Conservation (phyloP, 2,888 invertebrate genomes). For the Lepidocyrtinus sp. region DNA sequence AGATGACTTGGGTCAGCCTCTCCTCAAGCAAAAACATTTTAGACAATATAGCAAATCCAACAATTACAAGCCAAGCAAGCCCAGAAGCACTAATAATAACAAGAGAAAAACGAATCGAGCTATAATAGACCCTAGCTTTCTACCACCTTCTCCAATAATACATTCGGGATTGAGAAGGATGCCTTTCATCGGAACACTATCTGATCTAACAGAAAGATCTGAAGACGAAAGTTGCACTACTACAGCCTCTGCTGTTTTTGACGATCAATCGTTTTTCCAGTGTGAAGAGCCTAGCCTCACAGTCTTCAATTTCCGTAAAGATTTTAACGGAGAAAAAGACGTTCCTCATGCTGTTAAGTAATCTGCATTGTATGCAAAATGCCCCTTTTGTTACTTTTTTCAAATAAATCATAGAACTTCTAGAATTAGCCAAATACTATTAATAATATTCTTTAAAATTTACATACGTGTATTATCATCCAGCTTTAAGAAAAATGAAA, state of each 20-base stretch:
- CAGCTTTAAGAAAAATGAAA: no score
- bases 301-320: background rate
- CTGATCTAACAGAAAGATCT: constrained; percentile 59
- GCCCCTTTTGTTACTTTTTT: background rate
- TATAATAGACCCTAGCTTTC: background rate
- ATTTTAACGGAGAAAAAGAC: background rate
- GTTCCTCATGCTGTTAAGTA: background rate
- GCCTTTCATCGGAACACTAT: constrained; percentile 55
- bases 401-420: background rate
- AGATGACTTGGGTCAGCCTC: constrained; percentile 32
- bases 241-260: background rate
- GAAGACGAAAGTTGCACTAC: constrained; percentile 53
- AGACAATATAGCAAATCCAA: constrained; percentile 23
- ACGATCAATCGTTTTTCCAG: constrained; percentile 22
- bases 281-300: constrained; percentile 25
- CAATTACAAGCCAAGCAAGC: constrained; percentile 32
- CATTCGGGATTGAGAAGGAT: constrained; percentile 49
- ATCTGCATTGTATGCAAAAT: background rate
- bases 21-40: constrained; percentile 26
- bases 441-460: background rate
- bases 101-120: constrained; percentile 6
- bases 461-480: background rate
- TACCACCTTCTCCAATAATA: constrained; percentile 31
- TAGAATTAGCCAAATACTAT: no score
- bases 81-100: constrained; percentile 19